Conservation (phyloP, 2,888 invertebrate species). For the Coelopa pilipes region DNA sequence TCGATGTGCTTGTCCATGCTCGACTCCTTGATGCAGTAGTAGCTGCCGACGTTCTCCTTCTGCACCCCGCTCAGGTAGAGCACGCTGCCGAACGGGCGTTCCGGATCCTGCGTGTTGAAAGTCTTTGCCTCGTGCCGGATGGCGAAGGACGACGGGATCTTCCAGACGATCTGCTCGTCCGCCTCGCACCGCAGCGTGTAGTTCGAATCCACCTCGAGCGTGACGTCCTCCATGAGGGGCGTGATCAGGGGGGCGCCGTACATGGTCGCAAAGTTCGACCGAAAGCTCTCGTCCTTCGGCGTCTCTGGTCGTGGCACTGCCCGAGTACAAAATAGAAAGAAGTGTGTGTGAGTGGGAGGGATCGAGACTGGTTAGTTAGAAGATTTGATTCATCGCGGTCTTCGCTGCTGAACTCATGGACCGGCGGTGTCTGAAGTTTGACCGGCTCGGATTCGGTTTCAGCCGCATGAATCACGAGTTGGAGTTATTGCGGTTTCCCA, state of each 20-base stretch:
- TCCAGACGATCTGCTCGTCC: conserved; percentile 66
- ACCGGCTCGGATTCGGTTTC: background rate
- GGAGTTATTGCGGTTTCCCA: too few species aligned
- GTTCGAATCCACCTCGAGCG: conserved; percentile 58
- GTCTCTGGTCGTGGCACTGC: conserved; percentile 56
- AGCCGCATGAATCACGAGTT: too few species aligned
- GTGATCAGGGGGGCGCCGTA: conserved; percentile 62
- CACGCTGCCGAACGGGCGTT: conserved; percentile 65
- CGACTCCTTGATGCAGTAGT: conserved; percentile 69
- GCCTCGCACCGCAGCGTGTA: conserved; percentile 68
- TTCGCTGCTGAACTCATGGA: background rate
- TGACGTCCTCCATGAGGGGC: conserved; percentile 59
- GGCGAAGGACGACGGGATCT: conserved; percentile 27
- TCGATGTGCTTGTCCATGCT: conserved; percentile 45
- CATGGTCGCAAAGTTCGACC: conserved; percentile 55
- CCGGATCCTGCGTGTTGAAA: conserved; percentile 48
- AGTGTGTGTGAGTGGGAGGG: too few species aligned
- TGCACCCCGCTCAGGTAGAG: conserved; percentile 68
- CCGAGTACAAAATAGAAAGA: too few species aligned
- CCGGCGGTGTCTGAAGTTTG: background rate
- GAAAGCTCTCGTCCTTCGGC: conserved; percentile 47
- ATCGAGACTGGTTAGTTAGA: too few species aligned
- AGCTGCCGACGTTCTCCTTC: conserved; percentile 69
- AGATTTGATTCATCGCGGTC: too few species aligned
- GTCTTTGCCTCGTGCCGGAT: conserved; percentile 33